phyloP scores from a whole-genome alignment of 2,113 vertebrate species.

The Microtus ochrogaster region DNA sequence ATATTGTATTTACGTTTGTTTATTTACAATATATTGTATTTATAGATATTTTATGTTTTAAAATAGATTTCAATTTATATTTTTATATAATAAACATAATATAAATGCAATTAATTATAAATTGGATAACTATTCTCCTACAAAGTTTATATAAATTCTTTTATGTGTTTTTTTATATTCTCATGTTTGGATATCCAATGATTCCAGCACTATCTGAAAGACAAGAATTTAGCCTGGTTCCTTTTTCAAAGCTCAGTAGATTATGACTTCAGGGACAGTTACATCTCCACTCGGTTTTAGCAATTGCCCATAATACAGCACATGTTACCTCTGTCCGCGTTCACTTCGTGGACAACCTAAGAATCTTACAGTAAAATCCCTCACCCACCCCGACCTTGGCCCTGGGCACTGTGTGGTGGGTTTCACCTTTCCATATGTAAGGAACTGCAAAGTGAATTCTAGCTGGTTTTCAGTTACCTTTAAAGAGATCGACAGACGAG shows the following conservation, averaged over 20 bases:
- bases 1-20: not conserved
- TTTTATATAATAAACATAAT: not conserved
- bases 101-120: not conserved
- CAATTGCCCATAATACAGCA: not conserved
- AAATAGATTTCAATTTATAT: not conserved
- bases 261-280: not conserved
- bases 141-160: not conserved
- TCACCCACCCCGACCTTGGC: not conserved
- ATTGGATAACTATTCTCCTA: not conserved
- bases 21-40: not conserved
- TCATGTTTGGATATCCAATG: not conserved
- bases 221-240: not conserved
- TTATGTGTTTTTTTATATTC: not conserved
- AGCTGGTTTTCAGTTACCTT: not conserved
- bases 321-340: not conserved
- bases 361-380: accelerated
- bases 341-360: accelerated
- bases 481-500: slow-evolving; percentile 2
- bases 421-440: not conserved
- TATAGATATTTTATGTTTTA: not conserved
- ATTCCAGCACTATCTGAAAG: slow-evolving; percentile 11
- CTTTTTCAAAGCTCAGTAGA: not conserved
- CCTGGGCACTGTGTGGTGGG: not conserved
- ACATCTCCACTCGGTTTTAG: not conserved
- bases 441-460: not conserved